A percentile compares a stretch with the other conserved stretches of the same genome.
Conservation (phyloP, 2,888 invertebrate species). For the Ecliptopera silaceata region DNA sequence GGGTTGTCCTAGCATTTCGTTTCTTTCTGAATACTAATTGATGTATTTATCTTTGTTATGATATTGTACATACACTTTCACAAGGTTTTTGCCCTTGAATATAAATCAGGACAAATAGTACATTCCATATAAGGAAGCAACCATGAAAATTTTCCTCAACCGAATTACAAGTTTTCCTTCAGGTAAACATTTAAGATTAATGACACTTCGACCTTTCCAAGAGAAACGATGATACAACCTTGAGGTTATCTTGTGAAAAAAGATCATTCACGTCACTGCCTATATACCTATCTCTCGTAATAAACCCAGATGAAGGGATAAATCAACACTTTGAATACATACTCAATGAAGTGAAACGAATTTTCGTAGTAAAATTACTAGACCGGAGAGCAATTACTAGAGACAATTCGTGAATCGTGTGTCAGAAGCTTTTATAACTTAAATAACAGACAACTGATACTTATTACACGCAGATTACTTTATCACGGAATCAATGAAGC, state of each 20-base stretch:
- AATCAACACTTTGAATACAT: constrained; percentile 9
- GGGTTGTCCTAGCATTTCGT: too few relatives aligned
- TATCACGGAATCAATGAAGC: constrained; percentile 7
- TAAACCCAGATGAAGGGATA: constrained; percentile 25
- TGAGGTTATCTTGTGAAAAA: constrained; percentile 20
- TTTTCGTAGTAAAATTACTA: constrained; percentile 35
- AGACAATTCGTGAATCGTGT: constrained; percentile 12
- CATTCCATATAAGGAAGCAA: constrained; percentile 1
- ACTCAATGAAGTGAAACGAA: constrained; percentile 26
- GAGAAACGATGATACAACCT: constrained; percentile 18
- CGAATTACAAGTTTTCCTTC: constrained; percentile 13
- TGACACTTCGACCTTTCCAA: constrained; percentile 8
- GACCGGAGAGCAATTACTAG: constrained; percentile 32
- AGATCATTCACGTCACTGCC: constrained; percentile 23
- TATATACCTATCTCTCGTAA: constrained; percentile 17
- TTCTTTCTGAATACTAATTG: too few relatives aligned
- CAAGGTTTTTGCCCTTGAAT: constrained; percentile 1
- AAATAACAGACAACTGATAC: background rate
- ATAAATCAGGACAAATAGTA: constrained; percentile 1
- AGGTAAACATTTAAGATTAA: constrained; percentile 18
- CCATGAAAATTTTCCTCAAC: constrained; percentile 6
- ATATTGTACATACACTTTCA: background rate
- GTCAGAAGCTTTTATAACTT: background rate
- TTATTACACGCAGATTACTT: background rate
- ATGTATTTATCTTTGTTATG: too few relatives aligned